Percentiles rank a stretch among this genome's conserved stretches.
phyloP scores from a whole-genome alignment of 2,888 invertebrate species.

The Pogonocherus hispidulus region DNA sequence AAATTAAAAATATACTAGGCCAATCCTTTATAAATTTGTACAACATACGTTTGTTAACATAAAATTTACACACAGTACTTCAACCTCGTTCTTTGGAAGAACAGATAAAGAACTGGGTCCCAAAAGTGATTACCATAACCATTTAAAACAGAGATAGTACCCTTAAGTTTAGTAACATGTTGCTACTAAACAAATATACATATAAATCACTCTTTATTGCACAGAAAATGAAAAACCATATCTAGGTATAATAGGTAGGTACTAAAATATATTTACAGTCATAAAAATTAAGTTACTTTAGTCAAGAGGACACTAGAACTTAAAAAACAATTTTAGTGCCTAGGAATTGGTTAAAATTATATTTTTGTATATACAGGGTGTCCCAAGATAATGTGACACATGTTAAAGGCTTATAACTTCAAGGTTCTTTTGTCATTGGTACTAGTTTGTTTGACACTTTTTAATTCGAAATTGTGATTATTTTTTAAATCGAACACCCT shows the following conservation, averaged over 20 bases:
- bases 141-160: slow-evolving; percentile 15
- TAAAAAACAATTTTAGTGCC: too few relatives aligned
- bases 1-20: slow-evolving; percentile 10
- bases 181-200: slow-evolving; percentile 25
- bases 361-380: too few relatives aligned
- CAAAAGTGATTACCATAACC: slow-evolving; percentile 22
- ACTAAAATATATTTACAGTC: neutral
- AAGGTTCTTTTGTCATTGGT: too few relatives aligned
- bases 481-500: too few relatives aligned
- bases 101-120: slow-evolving; percentile 15
- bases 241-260: neutral
- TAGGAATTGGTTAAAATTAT: too few relatives aligned
- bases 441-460: too few relatives aligned
- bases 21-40: slow-evolving; percentile 11
- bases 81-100: slow-evolving; percentile 13
- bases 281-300: slow-evolving; percentile 9
- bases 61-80: slow-evolving; percentile 24
- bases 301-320: too few relatives aligned
- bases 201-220: slow-evolving; percentile 17
- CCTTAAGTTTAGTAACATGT: slow-evolving; percentile 22
- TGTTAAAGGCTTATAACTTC: too few relatives aligned
- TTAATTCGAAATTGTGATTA: too few relatives aligned
- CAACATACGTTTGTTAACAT: neutral
- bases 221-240: slow-evolving; percentile 6
- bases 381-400: too few relatives aligned